Evolutionary conservation across 2,888 invertebrate genomes (phyloP), one percentile per base, ranked within the genome.

Genomic region (Rhaphigaster nebulosa): DNA sequence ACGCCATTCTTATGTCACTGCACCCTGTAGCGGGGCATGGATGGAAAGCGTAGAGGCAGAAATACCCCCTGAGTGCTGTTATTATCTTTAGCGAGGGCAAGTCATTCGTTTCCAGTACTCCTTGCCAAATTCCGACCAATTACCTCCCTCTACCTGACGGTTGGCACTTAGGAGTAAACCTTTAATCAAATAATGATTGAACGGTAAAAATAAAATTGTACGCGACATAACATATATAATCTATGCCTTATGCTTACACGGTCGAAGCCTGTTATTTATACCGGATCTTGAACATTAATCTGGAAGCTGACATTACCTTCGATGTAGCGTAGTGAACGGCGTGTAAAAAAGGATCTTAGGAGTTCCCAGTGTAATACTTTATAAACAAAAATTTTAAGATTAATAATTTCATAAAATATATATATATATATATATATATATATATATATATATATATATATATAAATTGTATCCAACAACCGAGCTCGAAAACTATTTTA

Each of bases 121-220:
- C 84, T 84, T 84, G n/a, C 84, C 84, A 45, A 84, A 84, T 84
- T 84, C 45, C 41, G 45, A 45, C 84, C 84, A 84, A 84, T 84
- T 84, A 84, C 84, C 41, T 84, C 34, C 45, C 70, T 10, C 34
- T 70, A 70, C 70, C 65, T 70, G 18, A 34, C 70, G 5, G 34
- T 18, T 70, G 70, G 70, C 70, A 34, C 70, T 70, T 70, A 70
- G 10, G 70, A 34, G 70, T 70, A 70, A 70, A 70, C 70, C 70
- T 70, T 70, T 70, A 70, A 70, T 70, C 70, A 70, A 70, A 70
- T 34, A 34, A 70, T 34, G 70, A 70, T 70, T 70, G 70, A 70
- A 70, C 70, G 70, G 34, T 70, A 70, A 70, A 70, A 65, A 70
- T 20, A 70, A 70, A 70, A 70, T 70, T 70, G 34, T 70, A 18